phyloP scores from a whole-genome alignment of 2,113 vertebrate species.

The Benitochromis conjunctus region DNA sequence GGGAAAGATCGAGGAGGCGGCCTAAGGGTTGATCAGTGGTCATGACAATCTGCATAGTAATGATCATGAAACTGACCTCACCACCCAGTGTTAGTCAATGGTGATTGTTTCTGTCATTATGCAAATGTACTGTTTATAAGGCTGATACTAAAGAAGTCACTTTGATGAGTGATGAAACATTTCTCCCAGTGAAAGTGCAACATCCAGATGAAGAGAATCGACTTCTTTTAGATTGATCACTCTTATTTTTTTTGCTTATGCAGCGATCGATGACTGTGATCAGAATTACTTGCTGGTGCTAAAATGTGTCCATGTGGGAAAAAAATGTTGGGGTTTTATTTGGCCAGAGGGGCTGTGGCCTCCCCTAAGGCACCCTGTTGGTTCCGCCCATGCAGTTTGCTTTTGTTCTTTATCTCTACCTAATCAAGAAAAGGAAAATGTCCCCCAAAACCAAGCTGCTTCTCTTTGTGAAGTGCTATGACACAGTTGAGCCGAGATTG shows the following conservation, averaged over 20 bases:
- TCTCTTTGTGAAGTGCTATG: not conserved
- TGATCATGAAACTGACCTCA: no score
- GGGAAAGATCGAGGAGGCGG: no score
- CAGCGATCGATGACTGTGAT: not conserved
- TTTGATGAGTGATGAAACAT: not conserved
- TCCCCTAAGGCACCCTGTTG: not conserved
- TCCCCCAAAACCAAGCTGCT: not conserved
- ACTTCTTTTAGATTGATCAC: not conserved
- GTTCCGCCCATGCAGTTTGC: not conserved
- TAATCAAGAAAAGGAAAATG: not conserved
- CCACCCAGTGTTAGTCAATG: no score
- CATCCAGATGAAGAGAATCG: not conserved
- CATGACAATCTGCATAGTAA: no score
- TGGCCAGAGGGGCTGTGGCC: not conserved
- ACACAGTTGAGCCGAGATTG: not conserved
- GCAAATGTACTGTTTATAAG: no score
- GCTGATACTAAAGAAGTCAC: not conserved
- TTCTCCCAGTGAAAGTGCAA: not conserved
- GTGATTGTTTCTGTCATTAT: no score
- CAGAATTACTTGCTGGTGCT: not conserved
- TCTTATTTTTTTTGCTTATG: not conserved
- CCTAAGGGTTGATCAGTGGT: no score
- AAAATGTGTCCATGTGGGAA: not conserved
- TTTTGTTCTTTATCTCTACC: accelerated
- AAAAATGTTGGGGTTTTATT: accelerated